A percentile compares a stretch with the other conserved stretches of the same genome.
Evolutionary conservation across 1,140 invertebrate species (phyloP).

Genomic region (Aphelenchoides besseyi): DNA sequence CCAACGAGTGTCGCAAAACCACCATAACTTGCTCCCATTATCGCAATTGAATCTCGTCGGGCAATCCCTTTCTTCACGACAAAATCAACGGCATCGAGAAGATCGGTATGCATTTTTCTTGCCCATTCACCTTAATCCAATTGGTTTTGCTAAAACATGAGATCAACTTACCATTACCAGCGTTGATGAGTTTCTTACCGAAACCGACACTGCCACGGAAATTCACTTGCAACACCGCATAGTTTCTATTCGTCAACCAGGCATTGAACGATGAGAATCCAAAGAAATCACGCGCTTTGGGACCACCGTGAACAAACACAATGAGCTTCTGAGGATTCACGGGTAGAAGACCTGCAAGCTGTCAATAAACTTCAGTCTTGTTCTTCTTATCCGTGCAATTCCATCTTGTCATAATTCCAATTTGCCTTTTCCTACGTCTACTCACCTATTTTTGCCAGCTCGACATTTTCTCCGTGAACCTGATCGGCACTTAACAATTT

Average conservation of each 20-base stretch:
- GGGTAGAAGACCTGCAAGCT: slow-evolving; percentile 55
- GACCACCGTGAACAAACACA: slow-evolving; percentile 60
- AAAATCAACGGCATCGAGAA: slow-evolving; percentile 60
- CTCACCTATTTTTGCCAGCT: slow-evolving; percentile 50
- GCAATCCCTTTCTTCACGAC: slow-evolving; percentile 55
- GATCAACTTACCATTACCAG: slow-evolving; percentile 50
- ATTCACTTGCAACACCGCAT: slow-evolving; percentile 60
- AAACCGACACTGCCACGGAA: slow-evolving; percentile 61
- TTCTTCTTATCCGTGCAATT: no score
- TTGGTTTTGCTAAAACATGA: no score
- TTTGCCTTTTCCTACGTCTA: no score
- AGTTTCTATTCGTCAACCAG: slow-evolving; percentile 59
- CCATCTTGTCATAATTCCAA: no score
- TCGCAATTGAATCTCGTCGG: slow-evolving; percentile 49
- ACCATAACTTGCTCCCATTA: slow-evolving; percentile 45
- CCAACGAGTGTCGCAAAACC: slow-evolving; percentile 58
- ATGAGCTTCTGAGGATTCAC: slow-evolving; percentile 55
- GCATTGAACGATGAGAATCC: slow-evolving; percentile 57
- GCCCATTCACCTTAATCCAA: slow-evolving; percentile 59
- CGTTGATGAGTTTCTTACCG: slow-evolving; percentile 57
- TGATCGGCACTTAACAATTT: slow-evolving; percentile 39
- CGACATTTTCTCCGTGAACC: slow-evolving; percentile 45
- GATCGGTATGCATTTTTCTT: slow-evolving; percentile 60
- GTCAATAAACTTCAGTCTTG: no score
- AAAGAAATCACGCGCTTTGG: slow-evolving; percentile 59